A percentile compares a stretch with the other conserved stretches of the same genome.
Evolutionary conservation across 2,888 invertebrate genomes (phyloP).

Genomic region (Nemotelus nigrinus): DNA sequence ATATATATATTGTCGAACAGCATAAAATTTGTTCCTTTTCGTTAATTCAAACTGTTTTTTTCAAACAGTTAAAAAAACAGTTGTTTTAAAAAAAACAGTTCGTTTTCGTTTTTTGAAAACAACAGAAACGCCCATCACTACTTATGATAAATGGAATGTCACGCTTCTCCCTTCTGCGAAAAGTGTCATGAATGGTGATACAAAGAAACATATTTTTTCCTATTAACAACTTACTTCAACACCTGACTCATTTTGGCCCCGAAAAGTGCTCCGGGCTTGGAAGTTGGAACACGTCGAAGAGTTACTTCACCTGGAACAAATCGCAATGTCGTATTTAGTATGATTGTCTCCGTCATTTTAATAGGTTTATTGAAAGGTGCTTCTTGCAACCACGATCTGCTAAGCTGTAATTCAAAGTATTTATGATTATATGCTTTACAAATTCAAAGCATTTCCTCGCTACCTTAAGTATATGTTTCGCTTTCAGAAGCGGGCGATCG

Average conservation of each 20-base stretch:
- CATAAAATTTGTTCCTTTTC: too few species aligned
- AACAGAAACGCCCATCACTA: too few species aligned
- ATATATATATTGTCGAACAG: too few species aligned
- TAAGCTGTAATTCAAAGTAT: constrained; percentile 68
- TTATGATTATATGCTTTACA: background rate
- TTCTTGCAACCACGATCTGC: constrained; percentile 81
- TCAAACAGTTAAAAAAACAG: too few species aligned
- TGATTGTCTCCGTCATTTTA: constrained; percentile 74
- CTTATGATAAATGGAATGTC: constrained; percentile 90
- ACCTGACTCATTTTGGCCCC: constrained; percentile 90
- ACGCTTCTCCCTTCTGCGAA: constrained; percentile 77
- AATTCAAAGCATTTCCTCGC: constrained; percentile 16
- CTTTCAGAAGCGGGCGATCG: constrained; percentile 76
- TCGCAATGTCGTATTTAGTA: constrained; percentile 78
- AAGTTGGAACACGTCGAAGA: constrained; percentile 83
- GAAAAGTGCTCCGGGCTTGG: constrained; percentile 88
- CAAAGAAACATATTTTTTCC: background rate
- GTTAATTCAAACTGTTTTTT: too few species aligned
- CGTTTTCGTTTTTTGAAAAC: too few species aligned
- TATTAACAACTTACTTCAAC: constrained; percentile 76
- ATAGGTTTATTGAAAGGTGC: constrained; percentile 76
- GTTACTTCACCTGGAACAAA: constrained; percentile 88
- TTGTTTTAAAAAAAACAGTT: too few species aligned
- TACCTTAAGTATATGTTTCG: constrained; percentile 87
- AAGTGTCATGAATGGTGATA: background rate